A percentile compares a stretch with the other conserved stretches of the same genome.
Conservation (phyloP, 2,113 vertebrate species). For the Thamnophis sirtalis region DNA sequence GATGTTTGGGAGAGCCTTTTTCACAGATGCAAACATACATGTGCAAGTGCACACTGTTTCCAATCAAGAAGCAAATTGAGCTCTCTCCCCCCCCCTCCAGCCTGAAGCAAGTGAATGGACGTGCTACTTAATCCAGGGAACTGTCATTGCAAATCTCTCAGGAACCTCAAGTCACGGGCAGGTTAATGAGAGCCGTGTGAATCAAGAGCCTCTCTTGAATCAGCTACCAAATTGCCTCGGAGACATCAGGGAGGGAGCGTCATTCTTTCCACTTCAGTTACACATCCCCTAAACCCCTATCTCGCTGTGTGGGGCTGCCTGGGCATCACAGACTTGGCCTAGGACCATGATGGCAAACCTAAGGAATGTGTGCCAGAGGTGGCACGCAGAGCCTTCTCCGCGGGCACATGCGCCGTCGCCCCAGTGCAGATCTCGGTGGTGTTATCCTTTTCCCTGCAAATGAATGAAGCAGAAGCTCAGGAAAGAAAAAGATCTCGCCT, state of each 20-base stretch:
- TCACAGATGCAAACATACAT: not conserved
- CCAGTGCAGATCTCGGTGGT: no score
- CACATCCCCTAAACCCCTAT: not conserved
- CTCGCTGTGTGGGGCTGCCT: not conserved
- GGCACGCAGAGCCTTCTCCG: no score
- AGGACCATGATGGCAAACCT: no score
- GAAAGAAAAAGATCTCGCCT: no score
- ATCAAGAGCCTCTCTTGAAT: not conserved
- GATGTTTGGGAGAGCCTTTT: not conserved
- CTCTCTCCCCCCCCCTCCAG: not conserved
- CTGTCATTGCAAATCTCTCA: constrained; percentile 4
- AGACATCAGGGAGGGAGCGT: not conserved
- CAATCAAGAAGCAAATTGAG: constrained; percentile 3
- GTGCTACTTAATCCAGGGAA: constrained; percentile 4
- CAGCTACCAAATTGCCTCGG: constrained; percentile 21
- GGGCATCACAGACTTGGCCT: not conserved
- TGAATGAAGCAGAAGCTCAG: no score
- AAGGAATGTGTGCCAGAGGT: no score
- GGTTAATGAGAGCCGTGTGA: constrained; percentile 8
- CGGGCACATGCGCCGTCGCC: no score
- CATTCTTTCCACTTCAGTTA: not conserved
- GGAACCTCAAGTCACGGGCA: not conserved
- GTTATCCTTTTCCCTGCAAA: no score
- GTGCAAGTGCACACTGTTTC: not conserved
- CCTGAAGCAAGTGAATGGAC: not conserved